Conservation (phyloP, 2,797 vertebrate genomes). For the Enteromius viviparus region DNA sequence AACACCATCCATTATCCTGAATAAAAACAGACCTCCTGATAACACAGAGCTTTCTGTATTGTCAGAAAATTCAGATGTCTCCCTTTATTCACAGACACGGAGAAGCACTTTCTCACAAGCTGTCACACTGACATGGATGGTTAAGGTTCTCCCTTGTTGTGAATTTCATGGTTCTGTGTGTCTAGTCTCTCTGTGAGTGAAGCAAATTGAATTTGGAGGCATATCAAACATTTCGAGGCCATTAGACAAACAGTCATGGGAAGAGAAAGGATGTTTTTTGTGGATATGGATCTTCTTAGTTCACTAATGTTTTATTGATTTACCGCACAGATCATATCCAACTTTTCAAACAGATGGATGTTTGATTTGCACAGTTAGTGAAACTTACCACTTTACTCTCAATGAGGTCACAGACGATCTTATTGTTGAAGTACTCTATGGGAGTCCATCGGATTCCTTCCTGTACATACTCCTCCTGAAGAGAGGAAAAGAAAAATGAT, state of each 20-base stretch:
- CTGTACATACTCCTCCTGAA: constrained; percentile 95
- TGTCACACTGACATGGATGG: constrained; percentile 45
- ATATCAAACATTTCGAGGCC: constrained; percentile 58
- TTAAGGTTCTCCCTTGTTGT: constrained; percentile 62
- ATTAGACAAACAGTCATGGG: constrained; percentile 49
- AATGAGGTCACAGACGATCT: constrained; percentile 97
- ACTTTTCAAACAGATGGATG: constrained; percentile 11
- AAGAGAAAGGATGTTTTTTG: constrained; percentile 55
- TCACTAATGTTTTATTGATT: constrained; percentile 39
- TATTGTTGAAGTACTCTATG: constrained; percentile 98
- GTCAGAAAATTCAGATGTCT: neutral
- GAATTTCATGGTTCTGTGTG: constrained; percentile 64
- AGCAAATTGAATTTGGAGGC: constrained; percentile 68
- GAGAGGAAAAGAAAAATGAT: constrained; percentile 10
- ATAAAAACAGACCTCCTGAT: neutral
- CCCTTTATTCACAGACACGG: neutral
- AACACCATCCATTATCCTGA: neutral
- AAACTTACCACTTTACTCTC: constrained; percentile 92
- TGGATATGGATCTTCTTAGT: constrained; percentile 21
- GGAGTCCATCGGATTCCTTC: constrained; percentile 95
- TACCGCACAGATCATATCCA: constrained; percentile 15
- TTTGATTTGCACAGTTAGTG: constrained; percentile 2
- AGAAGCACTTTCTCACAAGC: constrained; percentile 52
- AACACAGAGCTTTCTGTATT: neutral
- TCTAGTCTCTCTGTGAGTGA: constrained; percentile 56